Base-by-base conservation (phyloP, 2,888 invertebrate genomes). In the Lithophane ornitopus region DNA sequence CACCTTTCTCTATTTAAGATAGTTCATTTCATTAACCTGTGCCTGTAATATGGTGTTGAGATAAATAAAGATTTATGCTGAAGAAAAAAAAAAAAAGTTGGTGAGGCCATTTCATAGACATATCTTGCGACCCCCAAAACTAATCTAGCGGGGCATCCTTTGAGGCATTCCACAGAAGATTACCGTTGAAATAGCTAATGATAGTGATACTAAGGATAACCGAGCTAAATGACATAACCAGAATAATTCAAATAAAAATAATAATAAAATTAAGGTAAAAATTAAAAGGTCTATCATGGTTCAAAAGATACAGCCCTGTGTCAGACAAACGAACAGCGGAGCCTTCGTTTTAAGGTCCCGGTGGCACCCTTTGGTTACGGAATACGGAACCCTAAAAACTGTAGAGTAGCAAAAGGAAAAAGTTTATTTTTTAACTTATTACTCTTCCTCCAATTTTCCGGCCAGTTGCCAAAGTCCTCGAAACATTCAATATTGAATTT, bases 401-500 rank as follows among this genome's bases (percentile, higher is more conserved):
- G 9, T 49, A 34, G n/a, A 52, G 26, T 26, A 16, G 9, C 6
- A 49, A 65, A n/a, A 63, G 28, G 19, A 61, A 52, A 59, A 52
- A 28, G 6, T 44, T 62, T 28, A 66, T 46, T 44, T 65, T 65
- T 49, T 0, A 59, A 66, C 28, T 41, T 39, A 14, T 69, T 54
- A 9, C 65, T 22, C 62, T 69, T 56, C 1, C 12, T 46, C 28
- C 39, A 59, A 28, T 56, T 59, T 56, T n/a, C 73, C 49, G 44
- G 52, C 39, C 8, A 16, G 44, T 26, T 44, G 26, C 70, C 78
- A 78, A 63, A 74, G 44, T 46, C 34, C 49, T 82, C 39, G 49
- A 63, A 78, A 70, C 56, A 52, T 70, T 74, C 56, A 65, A 82
- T 78, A 63, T 28, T 65, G 44, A 65, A 80, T 80, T 76, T 75